These are phyloP conservation scores for Pogonocichla stellata DNA, from an alignment of 2,113 vertebrate genomes.

Conservation along the genomic window DNA sequence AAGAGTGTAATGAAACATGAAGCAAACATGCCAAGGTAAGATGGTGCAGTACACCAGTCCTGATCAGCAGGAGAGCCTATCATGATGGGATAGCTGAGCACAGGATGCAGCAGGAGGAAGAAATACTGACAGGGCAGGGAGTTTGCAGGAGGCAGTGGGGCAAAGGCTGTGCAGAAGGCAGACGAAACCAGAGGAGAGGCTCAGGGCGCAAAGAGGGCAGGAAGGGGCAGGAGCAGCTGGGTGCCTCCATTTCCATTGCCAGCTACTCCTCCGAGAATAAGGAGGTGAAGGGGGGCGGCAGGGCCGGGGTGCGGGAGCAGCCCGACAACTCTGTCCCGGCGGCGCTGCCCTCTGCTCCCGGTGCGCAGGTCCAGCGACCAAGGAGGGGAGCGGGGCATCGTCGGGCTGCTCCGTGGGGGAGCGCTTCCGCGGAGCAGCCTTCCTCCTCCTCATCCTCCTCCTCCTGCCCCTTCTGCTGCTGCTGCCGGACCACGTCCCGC, in stretches of 20 bases:
- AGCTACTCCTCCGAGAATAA: neutral
- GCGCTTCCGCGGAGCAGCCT: neutral
- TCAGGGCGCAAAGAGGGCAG: neutral
- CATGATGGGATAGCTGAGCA: neutral
- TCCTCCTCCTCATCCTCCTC: neutral
- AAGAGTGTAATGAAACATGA: neutral
- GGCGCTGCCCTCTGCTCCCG: neutral
- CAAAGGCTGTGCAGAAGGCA: neutral
- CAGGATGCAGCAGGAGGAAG: neutral
- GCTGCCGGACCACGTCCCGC: neutral
- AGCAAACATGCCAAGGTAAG: neutral
- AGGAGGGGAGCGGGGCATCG: neutral
- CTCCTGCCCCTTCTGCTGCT: neutral
- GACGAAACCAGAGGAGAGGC: neutral
- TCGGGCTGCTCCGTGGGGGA: neutral
- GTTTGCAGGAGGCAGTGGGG: neutral
- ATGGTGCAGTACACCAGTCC: neutral
- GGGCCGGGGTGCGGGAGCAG: neutral
- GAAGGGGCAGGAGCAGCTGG: neutral
- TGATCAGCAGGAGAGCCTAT: neutral
- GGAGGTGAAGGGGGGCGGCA: neutral
- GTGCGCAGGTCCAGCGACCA: neutral
- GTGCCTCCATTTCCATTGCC: neutral
- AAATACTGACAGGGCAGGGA: neutral
- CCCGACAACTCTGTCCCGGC: neutral